Conservation (phyloP, 1,140 invertebrate genomes). For the Dendrolimus kikuchii region DNA sequence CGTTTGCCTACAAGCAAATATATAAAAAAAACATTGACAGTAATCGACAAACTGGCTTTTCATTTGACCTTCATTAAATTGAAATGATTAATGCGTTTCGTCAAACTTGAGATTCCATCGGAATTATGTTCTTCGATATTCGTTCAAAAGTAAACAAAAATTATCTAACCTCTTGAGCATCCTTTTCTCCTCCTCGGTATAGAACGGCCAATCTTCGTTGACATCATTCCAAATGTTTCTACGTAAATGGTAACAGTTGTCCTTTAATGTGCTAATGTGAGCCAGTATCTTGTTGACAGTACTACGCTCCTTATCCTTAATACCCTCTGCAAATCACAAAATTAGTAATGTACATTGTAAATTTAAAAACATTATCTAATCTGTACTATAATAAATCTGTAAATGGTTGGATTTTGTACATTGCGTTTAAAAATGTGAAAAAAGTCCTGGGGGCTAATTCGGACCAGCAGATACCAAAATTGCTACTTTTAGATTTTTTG, state of each 20-base stretch:
- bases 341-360: neutral
- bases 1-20: no score
- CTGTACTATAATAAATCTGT: no score
- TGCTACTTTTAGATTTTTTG: no score
- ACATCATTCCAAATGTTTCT: slow-evolving; percentile 93
- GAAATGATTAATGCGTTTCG: no score
- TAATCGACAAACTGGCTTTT: no score
- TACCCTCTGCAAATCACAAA: slow-evolving; percentile 81
- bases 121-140: neutral
- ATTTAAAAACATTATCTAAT: no score
- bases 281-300: slow-evolving; percentile 82
- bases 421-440: no score
- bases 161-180: slow-evolving; percentile 82
- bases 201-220: slow-evolving; percentile 94
- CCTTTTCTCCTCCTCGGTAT: slow-evolving; percentile 89
- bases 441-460: no score
- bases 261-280: slow-evolving; percentile 84
- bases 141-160: slow-evolving; percentile 12
- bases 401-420: no score
- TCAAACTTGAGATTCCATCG: neutral
- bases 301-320: slow-evolving; percentile 86
- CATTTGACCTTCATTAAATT: no score
- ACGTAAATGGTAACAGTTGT: slow-evolving; percentile 90
- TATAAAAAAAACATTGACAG: no score
- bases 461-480: no score